These are phyloP conservation scores for Centropus bengalensis DNA, from an alignment of 2,113 vertebrate species.

Conservation along the genomic window DNA sequence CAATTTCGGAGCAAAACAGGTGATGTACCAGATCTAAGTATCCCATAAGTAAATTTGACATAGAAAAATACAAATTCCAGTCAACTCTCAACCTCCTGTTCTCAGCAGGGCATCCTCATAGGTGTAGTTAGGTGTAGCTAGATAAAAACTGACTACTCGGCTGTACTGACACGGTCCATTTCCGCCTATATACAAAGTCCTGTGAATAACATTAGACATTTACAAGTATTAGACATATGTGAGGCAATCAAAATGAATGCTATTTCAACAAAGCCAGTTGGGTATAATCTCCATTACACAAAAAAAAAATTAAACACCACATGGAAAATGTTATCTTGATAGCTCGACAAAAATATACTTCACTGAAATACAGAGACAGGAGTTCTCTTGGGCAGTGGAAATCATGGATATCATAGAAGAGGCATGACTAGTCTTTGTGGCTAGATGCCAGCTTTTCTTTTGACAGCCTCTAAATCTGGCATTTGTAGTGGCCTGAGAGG, in stretches of 20 bases:
- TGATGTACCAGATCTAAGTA: not conserved
- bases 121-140: not conserved
- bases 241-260: not conserved
- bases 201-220: not conserved
- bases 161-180: accelerated
- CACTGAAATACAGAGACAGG: not conserved
- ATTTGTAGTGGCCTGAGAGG: not conserved
- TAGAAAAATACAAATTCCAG: not conserved
- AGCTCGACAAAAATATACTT: not conserved
- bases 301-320: not conserved
- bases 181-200: not conserved
- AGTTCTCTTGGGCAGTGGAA: not conserved
- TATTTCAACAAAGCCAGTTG: not conserved
- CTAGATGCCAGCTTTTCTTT: not conserved
- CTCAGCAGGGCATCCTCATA: not conserved
- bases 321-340: not conserved
- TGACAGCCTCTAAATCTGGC: not conserved
- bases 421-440: not conserved
- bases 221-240: not conserved
- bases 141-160: not conserved
- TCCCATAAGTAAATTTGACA: not conserved
- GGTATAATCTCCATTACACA: not conserved
- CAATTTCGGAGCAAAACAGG: not conserved
- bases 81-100: not conserved
- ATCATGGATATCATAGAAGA: not conserved